A percentile compares a stretch with the other conserved stretches of the same genome.
Conservation (phyloP, 2,888 invertebrate species). For the Acanthosepion lycidas region DNA sequence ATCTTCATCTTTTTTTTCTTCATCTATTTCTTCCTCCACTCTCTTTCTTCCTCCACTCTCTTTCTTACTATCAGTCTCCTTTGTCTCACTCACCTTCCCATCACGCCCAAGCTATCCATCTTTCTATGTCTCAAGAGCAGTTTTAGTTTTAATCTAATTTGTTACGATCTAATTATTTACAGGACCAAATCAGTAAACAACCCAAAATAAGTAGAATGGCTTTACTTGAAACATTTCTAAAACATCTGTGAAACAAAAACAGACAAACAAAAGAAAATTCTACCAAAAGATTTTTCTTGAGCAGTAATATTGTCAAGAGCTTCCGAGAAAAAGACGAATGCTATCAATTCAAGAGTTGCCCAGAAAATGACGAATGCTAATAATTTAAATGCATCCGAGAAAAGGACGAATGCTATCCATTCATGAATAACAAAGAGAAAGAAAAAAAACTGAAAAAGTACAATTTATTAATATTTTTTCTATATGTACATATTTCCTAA, state of each 20-base stretch:
- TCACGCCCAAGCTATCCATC: not conserved
- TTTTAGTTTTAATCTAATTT: not conserved
- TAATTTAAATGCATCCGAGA: too few species aligned
- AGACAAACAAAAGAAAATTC: not conserved
- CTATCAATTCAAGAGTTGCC: not conserved
- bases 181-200: not conserved
- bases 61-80: not conserved
- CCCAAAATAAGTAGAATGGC: not conserved
- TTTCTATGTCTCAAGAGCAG: not conserved
- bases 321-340: not conserved
- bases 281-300: too few species aligned
- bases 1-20: not conserved
- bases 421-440: too few species aligned
- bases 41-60: not conserved
- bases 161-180: not conserved
- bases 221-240: not conserved
- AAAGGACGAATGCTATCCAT: too few species aligned
- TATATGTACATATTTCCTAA: too few species aligned
- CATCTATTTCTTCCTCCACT: not conserved
- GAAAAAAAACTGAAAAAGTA: too few species aligned
- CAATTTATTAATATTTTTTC: too few species aligned
- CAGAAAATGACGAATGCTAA: too few species aligned
- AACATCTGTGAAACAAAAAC: not conserved
- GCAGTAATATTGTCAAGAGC: not conserved
- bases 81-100: not conserved